Conservation (phyloP, 2,797 vertebrate genomes). For the Cynodonichthys magdalenae region DNA sequence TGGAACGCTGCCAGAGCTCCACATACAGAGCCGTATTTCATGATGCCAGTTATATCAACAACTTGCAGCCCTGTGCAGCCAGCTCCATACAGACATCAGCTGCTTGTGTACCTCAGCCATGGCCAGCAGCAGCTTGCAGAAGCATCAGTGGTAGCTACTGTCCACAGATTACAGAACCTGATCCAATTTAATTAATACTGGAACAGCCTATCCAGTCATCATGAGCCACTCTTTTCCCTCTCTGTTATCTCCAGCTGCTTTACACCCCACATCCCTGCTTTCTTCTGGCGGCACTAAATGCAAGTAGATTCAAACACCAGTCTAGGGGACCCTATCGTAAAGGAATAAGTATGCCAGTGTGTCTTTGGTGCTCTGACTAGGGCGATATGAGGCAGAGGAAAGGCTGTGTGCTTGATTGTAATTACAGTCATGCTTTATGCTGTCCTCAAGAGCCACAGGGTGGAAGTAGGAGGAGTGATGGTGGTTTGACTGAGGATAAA, state of each 20-base stretch:
- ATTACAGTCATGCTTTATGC: slow-evolving; percentile 84
- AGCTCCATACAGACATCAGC: slow-evolving; percentile 59
- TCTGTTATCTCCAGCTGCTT: slow-evolving; percentile 39
- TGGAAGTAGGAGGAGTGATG: slow-evolving; percentile 59
- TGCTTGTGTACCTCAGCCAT: slow-evolving; percentile 39
- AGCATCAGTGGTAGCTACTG: slow-evolving; percentile 53
- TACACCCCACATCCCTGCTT: slow-evolving; percentile 22
- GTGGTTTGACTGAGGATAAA: slow-evolving; percentile 72
- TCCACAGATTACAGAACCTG: slow-evolving; percentile 59
- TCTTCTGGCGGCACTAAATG: slow-evolving; percentile 38
- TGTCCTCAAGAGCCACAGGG: slow-evolving; percentile 70
- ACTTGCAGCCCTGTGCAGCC: slow-evolving; percentile 30
- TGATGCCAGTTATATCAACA: slow-evolving; percentile 47
- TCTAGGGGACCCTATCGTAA: slow-evolving; percentile 45
- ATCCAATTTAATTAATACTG: slow-evolving; percentile 68
- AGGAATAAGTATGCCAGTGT: slow-evolving; percentile 42
- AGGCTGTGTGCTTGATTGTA: slow-evolving; percentile 84
- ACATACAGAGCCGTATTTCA: slow-evolving; percentile 24
- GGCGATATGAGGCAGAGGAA: slow-evolving; percentile 65
- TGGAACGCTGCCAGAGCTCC: slow-evolving; percentile 31
- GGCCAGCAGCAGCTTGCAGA: slow-evolving; percentile 65
- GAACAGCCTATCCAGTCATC: slow-evolving; percentile 40
- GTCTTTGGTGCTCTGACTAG: slow-evolving; percentile 25
- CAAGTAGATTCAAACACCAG: slow-evolving; percentile 37
- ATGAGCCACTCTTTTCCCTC: slow-evolving; percentile 40